Conservation (phyloP, 1,140 invertebrate genomes). For the Hyles vespertilio region DNA sequence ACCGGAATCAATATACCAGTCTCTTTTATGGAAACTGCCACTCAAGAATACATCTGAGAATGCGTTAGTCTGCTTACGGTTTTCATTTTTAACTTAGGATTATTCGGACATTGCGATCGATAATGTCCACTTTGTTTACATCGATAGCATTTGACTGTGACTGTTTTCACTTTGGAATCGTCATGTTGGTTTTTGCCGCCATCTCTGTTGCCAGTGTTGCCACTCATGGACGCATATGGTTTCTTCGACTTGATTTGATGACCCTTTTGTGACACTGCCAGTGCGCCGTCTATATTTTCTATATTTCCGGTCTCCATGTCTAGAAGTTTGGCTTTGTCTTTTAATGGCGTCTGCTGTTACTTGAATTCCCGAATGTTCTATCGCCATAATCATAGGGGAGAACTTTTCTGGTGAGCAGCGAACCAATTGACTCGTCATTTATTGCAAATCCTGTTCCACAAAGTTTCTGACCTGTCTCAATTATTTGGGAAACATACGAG, state of each 20-base stretch:
- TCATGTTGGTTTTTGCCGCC: background rate
- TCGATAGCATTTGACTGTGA: background rate
- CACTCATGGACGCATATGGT: background rate
- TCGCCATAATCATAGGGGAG: slow-evolving; percentile 4
- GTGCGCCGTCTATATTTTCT: background rate
- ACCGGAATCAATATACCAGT: slow-evolving; percentile 4
- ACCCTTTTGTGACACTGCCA: no score
- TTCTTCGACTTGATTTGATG: background rate
- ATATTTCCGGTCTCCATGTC: background rate
- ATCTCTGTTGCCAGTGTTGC: background rate
- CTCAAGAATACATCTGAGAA: slow-evolving; percentile 3
- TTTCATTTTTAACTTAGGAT: background rate
- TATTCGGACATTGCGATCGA: background rate
- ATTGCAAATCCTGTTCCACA: slow-evolving; percentile 19
- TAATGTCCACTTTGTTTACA: slow-evolving; percentile 6
- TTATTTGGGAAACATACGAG: slow-evolving; percentile 15
- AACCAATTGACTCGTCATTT: slow-evolving; percentile 22
- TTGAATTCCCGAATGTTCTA: background rate
- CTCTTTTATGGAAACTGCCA: background rate
- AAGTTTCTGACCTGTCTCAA: slow-evolving; percentile 21
- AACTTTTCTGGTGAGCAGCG: slow-evolving; percentile 1
- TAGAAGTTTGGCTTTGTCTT: background rate
- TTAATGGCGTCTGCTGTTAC: slow-evolving; percentile 2
- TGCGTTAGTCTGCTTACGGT: background rate
- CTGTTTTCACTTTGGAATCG: background rate